phyloP scores from a whole-genome alignment of 2,888 invertebrate species.

The Stenodema calcarata region DNA sequence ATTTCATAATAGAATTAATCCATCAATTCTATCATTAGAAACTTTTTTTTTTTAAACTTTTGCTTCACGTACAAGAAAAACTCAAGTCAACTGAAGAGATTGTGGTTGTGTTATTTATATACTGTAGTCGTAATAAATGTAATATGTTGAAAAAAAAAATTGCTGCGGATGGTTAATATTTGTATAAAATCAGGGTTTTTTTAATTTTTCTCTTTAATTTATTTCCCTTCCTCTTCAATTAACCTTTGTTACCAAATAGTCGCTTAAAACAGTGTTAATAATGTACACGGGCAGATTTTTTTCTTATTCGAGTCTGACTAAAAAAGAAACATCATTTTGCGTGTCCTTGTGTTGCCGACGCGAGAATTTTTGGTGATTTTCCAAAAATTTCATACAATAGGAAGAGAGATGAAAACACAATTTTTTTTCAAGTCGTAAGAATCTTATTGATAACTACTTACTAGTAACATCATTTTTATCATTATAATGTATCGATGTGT shows the following conservation, averaged over 20 bases:
- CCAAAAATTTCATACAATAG: not conserved
- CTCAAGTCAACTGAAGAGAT: slow-evolving; percentile 43
- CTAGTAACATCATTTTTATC: slow-evolving; percentile 46
- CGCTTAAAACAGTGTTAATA: not conserved
- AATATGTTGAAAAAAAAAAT: slow-evolving; percentile 6
- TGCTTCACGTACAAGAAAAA: slow-evolving; percentile 43
- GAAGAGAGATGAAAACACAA: slow-evolving; percentile 22
- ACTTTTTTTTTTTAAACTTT: not conserved
- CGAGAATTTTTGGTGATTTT: not conserved
- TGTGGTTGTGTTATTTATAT: slow-evolving; percentile 46
- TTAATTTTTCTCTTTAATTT: slow-evolving; percentile 22
- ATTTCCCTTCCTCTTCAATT: not conserved
- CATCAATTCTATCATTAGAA: not conserved
- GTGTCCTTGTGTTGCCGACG: not conserved
- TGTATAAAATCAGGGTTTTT: slow-evolving; percentile 38
- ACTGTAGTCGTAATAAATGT: slow-evolving; percentile 35
- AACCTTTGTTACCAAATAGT: not conserved
- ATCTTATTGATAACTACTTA: slow-evolving; percentile 38
- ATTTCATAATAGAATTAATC: not conserved
- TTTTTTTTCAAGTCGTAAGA: slow-evolving; percentile 24
- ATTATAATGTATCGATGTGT: slow-evolving; percentile 38
- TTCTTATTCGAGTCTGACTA: not conserved
- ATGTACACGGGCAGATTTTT: slow-evolving; percentile 6
- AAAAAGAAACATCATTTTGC: not conserved
- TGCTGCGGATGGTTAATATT: slow-evolving; percentile 40